These are phyloP conservation scores for Podargus strigoides DNA, from an alignment of 2,797 vertebrate species.

Conservation along the genomic window DNA sequence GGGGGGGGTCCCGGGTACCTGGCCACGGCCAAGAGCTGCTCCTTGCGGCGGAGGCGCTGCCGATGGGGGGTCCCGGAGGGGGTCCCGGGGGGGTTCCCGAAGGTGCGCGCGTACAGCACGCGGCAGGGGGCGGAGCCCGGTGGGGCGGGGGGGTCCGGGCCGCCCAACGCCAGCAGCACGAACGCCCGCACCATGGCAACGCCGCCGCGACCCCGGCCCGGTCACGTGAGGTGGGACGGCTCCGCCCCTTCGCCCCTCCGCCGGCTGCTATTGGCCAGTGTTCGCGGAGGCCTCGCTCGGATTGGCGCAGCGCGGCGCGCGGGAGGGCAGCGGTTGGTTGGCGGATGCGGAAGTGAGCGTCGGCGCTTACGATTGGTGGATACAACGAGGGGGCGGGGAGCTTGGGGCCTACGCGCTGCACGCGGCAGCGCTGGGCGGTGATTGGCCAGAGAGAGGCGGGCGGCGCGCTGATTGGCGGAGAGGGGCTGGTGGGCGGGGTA, in stretches of 20 bases:
- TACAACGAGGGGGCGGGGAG: rapidly evolving
- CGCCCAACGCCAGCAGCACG: constrained; percentile 81
- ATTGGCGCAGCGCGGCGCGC: neutral
- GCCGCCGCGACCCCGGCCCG: neutral
- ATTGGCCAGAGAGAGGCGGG: neutral
- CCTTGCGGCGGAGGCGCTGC: constrained; percentile 76
- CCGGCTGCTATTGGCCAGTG: neutral
- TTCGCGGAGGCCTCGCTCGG: no score
- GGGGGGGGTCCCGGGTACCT: constrained; percentile 65
- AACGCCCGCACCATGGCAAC: constrained; percentile 83
- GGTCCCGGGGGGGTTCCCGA: constrained; percentile 60
- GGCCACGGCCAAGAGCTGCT: constrained; percentile 77
- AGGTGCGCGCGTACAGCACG: constrained; percentile 80
- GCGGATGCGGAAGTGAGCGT: neutral
- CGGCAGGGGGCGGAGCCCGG: constrained; percentile 68
- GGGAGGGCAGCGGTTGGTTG: neutral
- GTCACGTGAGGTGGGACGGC: neutral
- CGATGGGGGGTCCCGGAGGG: constrained; percentile 70
- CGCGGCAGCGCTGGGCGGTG: neutral
- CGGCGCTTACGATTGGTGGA: neutral
- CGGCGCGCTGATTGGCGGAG: neutral
- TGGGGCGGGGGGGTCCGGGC: constrained; percentile 8
- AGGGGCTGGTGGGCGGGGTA: neutral
- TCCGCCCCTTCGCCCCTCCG: neutral
- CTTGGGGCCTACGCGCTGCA: neutral